Evolutionary conservation across 2,113 vertebrate genomes (phyloP).

Genomic region (Fulica atra): DNA sequence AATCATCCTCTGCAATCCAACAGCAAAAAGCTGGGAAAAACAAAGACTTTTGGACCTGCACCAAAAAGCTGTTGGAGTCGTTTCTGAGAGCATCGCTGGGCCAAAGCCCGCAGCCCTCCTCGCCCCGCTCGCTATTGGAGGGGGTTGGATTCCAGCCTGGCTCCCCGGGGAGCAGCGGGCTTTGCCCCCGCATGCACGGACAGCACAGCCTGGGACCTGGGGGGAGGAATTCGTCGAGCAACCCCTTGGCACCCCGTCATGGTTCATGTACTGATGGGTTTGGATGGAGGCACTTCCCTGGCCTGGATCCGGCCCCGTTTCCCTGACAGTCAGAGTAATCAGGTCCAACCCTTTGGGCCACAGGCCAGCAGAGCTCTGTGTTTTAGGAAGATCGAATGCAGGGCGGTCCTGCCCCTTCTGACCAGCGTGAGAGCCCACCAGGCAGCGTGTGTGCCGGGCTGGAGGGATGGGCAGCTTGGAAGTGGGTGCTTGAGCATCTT

Average conservation of each 20-base stretch:
- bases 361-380: background rate
- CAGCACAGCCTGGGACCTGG: background rate
- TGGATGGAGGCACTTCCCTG: rapidly evolving
- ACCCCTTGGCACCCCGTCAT: background rate
- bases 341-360: background rate
- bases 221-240: background rate
- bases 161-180: background rate
- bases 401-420: background rate
- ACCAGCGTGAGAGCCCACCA: background rate
- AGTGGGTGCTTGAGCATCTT: constrained; percentile 58
- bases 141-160: background rate
- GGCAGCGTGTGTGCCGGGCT: constrained; percentile 24
- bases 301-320: background rate
- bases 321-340: background rate
- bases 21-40: constrained; percentile 44
- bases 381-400: constrained; percentile 30
- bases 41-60: background rate
- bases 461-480: constrained; percentile 62
- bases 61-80: constrained; percentile 34
- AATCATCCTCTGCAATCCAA: constrained; percentile 50
- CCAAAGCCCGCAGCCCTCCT: background rate
- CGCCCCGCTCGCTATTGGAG: rapidly evolving
- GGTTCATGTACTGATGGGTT: background rate
- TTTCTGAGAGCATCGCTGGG: background rate
- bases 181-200: background rate